Percentiles rank a stretch among this genome's conserved stretches.
These are phyloP conservation scores for Sciurus carolinensis DNA, from an alignment of 2,797 vertebrate genomes.

Conservation along the genomic window DNA sequence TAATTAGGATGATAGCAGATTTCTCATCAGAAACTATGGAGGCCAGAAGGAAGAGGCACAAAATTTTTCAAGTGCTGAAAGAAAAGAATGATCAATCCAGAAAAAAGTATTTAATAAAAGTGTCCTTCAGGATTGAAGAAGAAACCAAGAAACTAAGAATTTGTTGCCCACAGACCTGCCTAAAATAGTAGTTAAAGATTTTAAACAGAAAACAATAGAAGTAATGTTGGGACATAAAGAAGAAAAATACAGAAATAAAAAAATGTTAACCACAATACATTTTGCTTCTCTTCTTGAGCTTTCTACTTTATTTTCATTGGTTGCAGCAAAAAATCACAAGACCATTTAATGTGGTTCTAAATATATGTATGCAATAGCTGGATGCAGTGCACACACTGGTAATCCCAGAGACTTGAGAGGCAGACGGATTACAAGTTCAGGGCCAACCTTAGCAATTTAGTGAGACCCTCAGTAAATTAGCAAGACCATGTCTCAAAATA, in stretches of 20 bases:
- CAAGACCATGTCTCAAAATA: too few relatives aligned
- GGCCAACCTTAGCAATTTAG: too few relatives aligned
- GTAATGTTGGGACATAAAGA: not conserved
- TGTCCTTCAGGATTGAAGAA: not conserved
- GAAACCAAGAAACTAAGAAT: not conserved
- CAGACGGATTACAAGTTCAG: too few relatives aligned
- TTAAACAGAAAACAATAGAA: constrained; percentile 1
- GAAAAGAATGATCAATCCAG: not conserved
- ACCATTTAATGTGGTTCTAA: not conserved
- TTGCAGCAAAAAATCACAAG: not conserved
- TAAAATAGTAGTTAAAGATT: not conserved
- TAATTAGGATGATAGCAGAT: not conserved
- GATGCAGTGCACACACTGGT: too few relatives aligned
- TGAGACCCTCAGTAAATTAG: too few relatives aligned
- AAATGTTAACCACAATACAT: not conserved
- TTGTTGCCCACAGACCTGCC: not conserved
- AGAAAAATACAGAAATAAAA: not conserved
- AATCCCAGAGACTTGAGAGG: too few relatives aligned
- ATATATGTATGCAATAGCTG: not conserved
- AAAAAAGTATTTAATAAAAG: not conserved
- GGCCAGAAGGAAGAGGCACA: not conserved
- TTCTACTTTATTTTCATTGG: not conserved
- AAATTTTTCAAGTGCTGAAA: not conserved
- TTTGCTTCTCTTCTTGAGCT: not conserved
- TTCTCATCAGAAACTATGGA: not conserved